Conservation (phyloP, 2,888 invertebrate species). For the Tiliacea aurago region DNA sequence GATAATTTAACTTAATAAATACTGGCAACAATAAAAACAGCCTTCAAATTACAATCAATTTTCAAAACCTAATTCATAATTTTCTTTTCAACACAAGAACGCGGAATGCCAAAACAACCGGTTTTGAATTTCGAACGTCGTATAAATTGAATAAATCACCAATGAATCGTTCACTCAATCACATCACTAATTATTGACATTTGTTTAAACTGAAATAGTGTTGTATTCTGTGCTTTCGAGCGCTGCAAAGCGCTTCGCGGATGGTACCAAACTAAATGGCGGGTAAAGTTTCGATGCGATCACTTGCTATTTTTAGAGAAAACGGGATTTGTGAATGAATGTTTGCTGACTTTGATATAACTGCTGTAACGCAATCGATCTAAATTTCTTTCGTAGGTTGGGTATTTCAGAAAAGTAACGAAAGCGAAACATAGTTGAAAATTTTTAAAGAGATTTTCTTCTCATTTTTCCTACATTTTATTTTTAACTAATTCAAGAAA, state of each 20-base stretch:
- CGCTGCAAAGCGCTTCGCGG: constrained; percentile 60
- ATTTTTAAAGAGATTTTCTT: background rate
- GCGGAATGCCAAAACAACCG: constrained; percentile 23
- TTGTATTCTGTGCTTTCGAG: constrained; percentile 30
- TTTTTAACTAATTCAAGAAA: background rate
- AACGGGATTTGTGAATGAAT: constrained; percentile 65
- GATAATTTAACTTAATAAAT: background rate
- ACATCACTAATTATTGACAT: constrained; percentile 54
- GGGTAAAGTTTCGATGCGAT: constrained; percentile 62
- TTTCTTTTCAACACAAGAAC: constrained; percentile 15
- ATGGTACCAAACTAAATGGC: constrained; percentile 66
- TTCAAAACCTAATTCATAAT: background rate
- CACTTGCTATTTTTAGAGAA: constrained; percentile 69
- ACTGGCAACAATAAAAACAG: background rate
- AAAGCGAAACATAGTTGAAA: background rate
- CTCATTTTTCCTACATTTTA: background rate
- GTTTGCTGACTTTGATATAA: constrained; percentile 61
- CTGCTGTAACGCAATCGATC: constrained; percentile 38
- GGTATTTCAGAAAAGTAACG: constrained; percentile 8
- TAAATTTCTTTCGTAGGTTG: constrained; percentile 23
- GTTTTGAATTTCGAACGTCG: constrained; percentile 20
- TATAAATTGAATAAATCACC: constrained; percentile 38
- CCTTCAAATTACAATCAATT: background rate
- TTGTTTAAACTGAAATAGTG: constrained; percentile 38
- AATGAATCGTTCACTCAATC: constrained; percentile 43